These are phyloP conservation scores for Leucosticte australis DNA, from an alignment of 2,113 vertebrate species.

Conservation along the genomic window DNA sequence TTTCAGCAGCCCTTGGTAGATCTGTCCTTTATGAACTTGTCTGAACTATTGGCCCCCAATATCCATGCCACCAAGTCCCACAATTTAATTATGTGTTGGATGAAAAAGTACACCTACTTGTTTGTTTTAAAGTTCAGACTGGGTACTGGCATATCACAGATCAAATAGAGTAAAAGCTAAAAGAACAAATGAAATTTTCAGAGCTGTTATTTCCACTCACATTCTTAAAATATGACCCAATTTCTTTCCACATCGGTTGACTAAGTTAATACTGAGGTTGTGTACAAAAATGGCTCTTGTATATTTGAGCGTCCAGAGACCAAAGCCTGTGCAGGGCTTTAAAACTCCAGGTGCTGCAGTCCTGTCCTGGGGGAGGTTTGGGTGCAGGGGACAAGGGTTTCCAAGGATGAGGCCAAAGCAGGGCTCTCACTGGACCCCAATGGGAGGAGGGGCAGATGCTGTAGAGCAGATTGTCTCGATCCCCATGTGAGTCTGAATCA, in stretches of 20 bases:
- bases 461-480: neutral
- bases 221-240: neutral
- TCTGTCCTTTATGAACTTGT: neutral
- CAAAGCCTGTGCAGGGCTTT: neutral
- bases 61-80: neutral
- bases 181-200: neutral
- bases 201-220: neutral
- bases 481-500: neutral
- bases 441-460: neutral
- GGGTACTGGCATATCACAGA: neutral
- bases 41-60: neutral
- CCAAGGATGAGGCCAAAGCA: neutral
- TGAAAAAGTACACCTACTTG: neutral
- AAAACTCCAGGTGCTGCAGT: neutral
- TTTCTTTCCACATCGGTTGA: neutral
- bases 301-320: neutral
- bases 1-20: neutral
- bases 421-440: neutral
- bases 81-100: neutral
- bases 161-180: neutral
- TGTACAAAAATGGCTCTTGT: neutral
- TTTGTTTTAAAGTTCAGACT: conserved; percentile 5
- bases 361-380: neutral
- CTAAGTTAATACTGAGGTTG: neutral
- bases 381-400: neutral